Conservation (phyloP, 2,888 invertebrate species). For the Taenaris catops region DNA sequence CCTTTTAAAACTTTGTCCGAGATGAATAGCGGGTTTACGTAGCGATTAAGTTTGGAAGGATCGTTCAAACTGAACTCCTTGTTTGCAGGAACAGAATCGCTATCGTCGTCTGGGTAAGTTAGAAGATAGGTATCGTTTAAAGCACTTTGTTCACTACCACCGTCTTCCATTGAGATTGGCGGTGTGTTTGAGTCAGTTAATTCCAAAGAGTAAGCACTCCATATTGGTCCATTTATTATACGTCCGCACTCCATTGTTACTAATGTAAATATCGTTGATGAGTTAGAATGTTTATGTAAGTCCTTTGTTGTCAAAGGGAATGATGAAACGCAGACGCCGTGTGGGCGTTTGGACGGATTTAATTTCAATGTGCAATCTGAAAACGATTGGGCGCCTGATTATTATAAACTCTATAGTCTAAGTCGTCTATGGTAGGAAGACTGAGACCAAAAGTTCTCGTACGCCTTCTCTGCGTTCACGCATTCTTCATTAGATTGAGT, state of each 20-base stretch:
- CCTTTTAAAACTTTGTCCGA: slow-evolving; percentile 56
- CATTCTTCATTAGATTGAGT: too few species aligned
- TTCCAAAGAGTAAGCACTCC: slow-evolving; percentile 46
- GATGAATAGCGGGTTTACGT: slow-evolving; percentile 61
- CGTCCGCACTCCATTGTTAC: slow-evolving; percentile 56
- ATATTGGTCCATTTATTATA: slow-evolving; percentile 44
- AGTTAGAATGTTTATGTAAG: slow-evolving; percentile 34
- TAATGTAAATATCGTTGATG: slow-evolving; percentile 25
- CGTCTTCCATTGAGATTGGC: slow-evolving; percentile 41
- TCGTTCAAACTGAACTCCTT: slow-evolving; percentile 32
- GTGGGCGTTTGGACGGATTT: slow-evolving; percentile 57
- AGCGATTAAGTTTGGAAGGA: slow-evolving; percentile 45
- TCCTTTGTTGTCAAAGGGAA: slow-evolving; percentile 28
- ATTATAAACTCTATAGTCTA: too few species aligned
- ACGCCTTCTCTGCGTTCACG: too few species aligned
- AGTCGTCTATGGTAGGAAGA: too few species aligned
- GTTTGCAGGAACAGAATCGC: slow-evolving; percentile 31
- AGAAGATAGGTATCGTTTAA: slow-evolving; percentile 51
- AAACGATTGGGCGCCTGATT: slow-evolving; percentile 23
- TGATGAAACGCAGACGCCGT: slow-evolving; percentile 36
- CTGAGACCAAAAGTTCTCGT: too few species aligned
- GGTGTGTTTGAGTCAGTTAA: slow-evolving; percentile 36
- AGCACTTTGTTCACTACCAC: slow-evolving; percentile 32
- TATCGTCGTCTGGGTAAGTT: slow-evolving; percentile 50
- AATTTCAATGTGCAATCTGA: slow-evolving; percentile 52